Base-by-base conservation (phyloP, 37 sponge, comb jelly and placozoan species). In the Axinella damicornis region DNA sequence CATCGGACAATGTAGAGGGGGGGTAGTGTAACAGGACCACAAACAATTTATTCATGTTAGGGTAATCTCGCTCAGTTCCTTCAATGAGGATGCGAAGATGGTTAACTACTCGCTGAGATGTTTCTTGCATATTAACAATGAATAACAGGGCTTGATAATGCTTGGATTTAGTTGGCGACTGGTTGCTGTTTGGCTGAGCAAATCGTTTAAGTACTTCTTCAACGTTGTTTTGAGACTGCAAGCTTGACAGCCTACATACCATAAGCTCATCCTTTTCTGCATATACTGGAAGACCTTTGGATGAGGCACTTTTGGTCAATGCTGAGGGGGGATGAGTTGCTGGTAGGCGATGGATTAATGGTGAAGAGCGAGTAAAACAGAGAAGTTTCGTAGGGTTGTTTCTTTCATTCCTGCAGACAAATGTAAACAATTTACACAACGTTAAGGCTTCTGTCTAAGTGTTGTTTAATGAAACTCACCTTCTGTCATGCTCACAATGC, bases 11-110 rank as follows among this genome's bases (percentile, higher is more conserved):
- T 32, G 71, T 52, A 0, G 90, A 63, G 9, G 93, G 88, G 18
- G 96, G 91, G 40, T 87, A 96, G 74, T 96, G 93, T 0, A 97
- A 94, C 41, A 97, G 81, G 19, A 97, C 39, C 11, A 97, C 77
- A 76, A 90, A 92, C 34, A 90, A 56, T 60, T 97, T 88, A 36
- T n/a, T 18, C 21, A 12, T 27, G 17, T 40, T 22, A 37, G 40
- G 6, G 17, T 21, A 53, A 24, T 38, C 68, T 2, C 46, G 38
- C 60, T 95, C 96, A 11, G 59, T 72, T 37, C 93, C 96, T 71
- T 96, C 96, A 63, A 93, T 93, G 83, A 90, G 83, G 55, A 93
- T 52, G 22, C 96, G 62, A 21, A 96, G 46, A 60, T 88, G 91
- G 80, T 93, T 96, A 36, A 96, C 78, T 1, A 87, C 78, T 74